These are phyloP conservation scores for Nemotelus nigrinus DNA, from an alignment of 2,888 invertebrate species.

Conservation along the genomic window DNA sequence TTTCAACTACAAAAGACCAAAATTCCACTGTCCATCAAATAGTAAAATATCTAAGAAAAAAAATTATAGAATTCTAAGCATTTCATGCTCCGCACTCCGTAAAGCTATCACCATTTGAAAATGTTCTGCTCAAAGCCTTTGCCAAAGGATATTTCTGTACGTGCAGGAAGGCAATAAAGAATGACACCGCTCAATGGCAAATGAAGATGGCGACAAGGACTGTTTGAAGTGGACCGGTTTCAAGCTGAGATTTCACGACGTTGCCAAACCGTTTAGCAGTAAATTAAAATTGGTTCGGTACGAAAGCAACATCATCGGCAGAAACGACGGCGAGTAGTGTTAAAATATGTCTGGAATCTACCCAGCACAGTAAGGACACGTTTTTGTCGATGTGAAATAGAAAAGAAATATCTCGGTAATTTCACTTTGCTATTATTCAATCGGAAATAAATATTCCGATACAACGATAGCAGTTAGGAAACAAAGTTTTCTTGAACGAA, in stretches of 20 bases:
- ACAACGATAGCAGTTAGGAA: too few relatives aligned
- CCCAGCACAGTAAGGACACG: not conserved
- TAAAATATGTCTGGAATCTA: conserved; percentile 9
- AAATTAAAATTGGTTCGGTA: conserved; percentile 26
- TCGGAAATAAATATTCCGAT: too few relatives aligned
- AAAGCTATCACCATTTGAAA: not conserved
- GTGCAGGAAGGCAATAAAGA: conserved; percentile 18
- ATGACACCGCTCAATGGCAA: conserved; percentile 1
- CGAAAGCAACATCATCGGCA: not conserved
- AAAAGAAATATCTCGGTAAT: too few relatives aligned
- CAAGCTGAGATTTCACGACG: conserved; percentile 6
- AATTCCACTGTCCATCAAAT: too few relatives aligned
- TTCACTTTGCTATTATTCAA: too few relatives aligned
- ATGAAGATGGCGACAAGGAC: not conserved
- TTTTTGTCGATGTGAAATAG: too few relatives aligned
- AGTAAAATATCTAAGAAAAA: too few relatives aligned
- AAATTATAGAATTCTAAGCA: too few relatives aligned
- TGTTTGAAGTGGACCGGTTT: not conserved
- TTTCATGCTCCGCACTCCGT: too few relatives aligned
- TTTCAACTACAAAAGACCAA: too few relatives aligned
- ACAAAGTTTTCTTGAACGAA: too few relatives aligned
- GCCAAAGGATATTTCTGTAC: conserved; percentile 12
- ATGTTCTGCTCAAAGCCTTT: not conserved
- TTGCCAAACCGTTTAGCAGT: conserved; percentile 25
- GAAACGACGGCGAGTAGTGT: not conserved